Base-by-base conservation (phyloP, 1,140 invertebrate species). In the Physella acuta region DNA sequence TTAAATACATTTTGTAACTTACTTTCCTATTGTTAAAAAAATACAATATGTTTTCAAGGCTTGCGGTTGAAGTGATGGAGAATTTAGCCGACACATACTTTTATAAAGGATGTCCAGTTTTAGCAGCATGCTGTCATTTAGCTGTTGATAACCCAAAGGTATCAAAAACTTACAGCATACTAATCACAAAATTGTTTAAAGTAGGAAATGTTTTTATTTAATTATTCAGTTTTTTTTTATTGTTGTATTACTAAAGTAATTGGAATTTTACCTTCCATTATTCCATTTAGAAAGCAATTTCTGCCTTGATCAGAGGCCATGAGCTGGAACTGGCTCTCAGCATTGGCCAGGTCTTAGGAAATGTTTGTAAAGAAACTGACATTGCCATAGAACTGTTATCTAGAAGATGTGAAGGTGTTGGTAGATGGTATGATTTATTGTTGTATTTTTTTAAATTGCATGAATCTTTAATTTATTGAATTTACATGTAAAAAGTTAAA, bases 51-150 rank as follows among this genome's bases (percentile, higher is more conserved):
- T n/a, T n/a, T n/a, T n/a, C n/a, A n/a, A n/a, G n/a, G n/a, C n/a
- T 81, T 51, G 33, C 83, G 30, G 65, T 73, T 17, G 68, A 79
- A 60, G 73, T 75, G 14, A 73, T 74, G 5, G 63, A 77, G 24
- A 53, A 73, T n/a, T 73, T 86, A 65, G 79, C 85, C 26, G 79
- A 84, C 33, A 82, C 79, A 76, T 78, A 85, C 62, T 80, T 85
- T 24, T 64, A 75, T 14, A 77, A 79, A 68, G 86, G 86, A 8
- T 82, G 81, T 26, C 83, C 86, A 36, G 75, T 84, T 5, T 63
- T 81, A 37, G 82, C 86, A 33, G 84, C 85, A 5, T 87, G 86
- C 74, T 86, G 84, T 75, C 78, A 83, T 64, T 67, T 87, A 34
- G 80, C 85, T 61, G 75, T 83, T 5, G 81, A 84, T 77, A 77